Base-by-base conservation (phyloP, 1,140 invertebrate species). In the Littorina saxatilis region DNA sequence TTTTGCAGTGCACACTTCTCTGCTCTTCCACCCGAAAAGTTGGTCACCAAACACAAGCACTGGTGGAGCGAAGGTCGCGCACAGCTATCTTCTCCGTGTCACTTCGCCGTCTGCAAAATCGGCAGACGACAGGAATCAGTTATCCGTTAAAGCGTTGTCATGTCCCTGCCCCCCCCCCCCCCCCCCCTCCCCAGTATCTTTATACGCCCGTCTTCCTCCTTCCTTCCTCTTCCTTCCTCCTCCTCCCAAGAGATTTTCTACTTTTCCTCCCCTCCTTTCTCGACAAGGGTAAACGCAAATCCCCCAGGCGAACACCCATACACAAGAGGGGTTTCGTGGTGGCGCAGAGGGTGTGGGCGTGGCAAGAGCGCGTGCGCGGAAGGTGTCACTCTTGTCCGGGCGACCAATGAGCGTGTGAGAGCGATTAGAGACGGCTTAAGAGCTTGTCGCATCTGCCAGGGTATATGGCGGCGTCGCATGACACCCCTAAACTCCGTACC, bases 41-140 rank as follows among this genome's bases (percentile, higher is more conserved):
- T n/a, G n/a, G n/a, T n/a, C n/a, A n/a, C n/a, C n/a, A n/a, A n/a
- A n/a, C n/a, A 73, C 37, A 73, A 39, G 13, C 9, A 23, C 17
- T 17, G 17, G 9, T 20, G 32, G n/a, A 20, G 32, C 5, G 73
- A 23, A 9, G 17, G 39, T 63, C 17, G 52, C 9, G 52, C 9
- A 5, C 35, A 43, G 37, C 76, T 63, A 66, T 78, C 76, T 40
- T 78, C 58, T 43, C 58, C 32, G 11, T 63, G 55, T 40, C 76
- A 78, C 74, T 52, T 37, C n/a, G 55, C 58, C 37, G 55, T 5
- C 17, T 32, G 58, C 76, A 37, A 66, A 37, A 66, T 35, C 76
- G 55, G 29, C 55, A 63, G 76, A 29, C 76, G 76, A 78, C 76
- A 78, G 39, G 55, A 61, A 43, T n/a, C 76, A 63, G 55, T 78